Conservation (phyloP, 2,888 invertebrate species). For the Protophormia terraenovae region DNA sequence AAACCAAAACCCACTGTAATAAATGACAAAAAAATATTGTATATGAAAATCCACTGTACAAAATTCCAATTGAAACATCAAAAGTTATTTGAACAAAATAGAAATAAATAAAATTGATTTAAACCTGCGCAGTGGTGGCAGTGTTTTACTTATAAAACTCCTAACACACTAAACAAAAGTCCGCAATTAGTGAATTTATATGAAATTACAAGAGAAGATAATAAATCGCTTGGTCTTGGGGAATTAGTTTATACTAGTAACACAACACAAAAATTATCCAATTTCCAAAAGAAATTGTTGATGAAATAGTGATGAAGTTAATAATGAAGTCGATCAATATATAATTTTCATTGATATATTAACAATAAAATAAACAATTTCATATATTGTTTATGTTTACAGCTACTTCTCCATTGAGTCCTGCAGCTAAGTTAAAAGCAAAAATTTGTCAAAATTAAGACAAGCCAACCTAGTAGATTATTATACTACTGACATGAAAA, state of each 20-base stretch:
- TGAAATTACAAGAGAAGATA: constrained; percentile 58
- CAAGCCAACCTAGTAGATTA: constrained; percentile 77
- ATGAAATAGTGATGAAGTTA: constrained; percentile 30
- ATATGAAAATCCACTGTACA: constrained; percentile 60
- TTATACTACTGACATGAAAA: constrained; percentile 10
- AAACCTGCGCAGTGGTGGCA: constrained; percentile 81
- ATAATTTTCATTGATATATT: not conserved
- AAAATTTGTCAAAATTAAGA: constrained; percentile 80
- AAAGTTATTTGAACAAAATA: constrained; percentile 13
- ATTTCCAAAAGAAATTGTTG: constrained; percentile 32
- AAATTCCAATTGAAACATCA: constrained; percentile 56
- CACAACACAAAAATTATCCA: constrained; percentile 17
- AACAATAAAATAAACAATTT: no score
- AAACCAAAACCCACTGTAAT: constrained; percentile 72
- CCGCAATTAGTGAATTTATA: constrained; percentile 68
- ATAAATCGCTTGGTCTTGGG: constrained; percentile 78
- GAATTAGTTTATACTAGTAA: constrained; percentile 69
- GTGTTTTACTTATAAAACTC: constrained; percentile 79
- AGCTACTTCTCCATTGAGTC: constrained; percentile 79
- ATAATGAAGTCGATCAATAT: constrained; percentile 62
- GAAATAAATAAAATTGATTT: constrained; percentile 2
- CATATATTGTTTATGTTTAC: constrained; percentile 2
- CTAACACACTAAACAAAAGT: constrained; percentile 69
- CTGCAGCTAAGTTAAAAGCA: constrained; percentile 81
- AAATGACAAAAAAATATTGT: constrained; percentile 54